These are phyloP conservation scores for Trissolcus japonicus DNA, from an alignment of 2,888 invertebrate species.

Conservation along the genomic window DNA sequence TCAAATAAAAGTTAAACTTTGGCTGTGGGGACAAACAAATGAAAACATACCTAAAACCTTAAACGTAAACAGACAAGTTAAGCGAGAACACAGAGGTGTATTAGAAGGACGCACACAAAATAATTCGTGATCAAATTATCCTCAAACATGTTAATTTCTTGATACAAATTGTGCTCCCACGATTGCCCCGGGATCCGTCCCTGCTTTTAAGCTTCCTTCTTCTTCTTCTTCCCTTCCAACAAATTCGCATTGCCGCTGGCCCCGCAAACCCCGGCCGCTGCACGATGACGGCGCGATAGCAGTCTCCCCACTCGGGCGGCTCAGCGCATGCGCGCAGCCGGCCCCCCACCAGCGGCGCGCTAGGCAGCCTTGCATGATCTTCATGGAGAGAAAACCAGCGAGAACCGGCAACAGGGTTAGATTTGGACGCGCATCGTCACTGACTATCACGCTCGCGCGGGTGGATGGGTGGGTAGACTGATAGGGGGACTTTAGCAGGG, in stretches of 20 bases:
- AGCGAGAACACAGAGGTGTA: background rate
- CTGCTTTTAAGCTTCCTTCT: slow-evolving; percentile 56
- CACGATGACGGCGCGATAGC: slow-evolving; percentile 45
- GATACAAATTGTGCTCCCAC: slow-evolving; percentile 51
- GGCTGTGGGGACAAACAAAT: no score
- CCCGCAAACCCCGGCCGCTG: slow-evolving; percentile 22
- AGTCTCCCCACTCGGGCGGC: slow-evolving; percentile 36
- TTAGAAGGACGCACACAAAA: slow-evolving; percentile 3
- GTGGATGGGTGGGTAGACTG: slow-evolving; percentile 63
- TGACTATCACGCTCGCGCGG: slow-evolving; percentile 70
- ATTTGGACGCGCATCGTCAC: slow-evolving; percentile 68
- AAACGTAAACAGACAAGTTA: background rate
- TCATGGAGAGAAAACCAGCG: slow-evolving; percentile 60
- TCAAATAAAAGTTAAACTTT: no score
- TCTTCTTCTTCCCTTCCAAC: slow-evolving; percentile 53
- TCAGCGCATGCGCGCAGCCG: slow-evolving; percentile 48
- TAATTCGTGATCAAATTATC: slow-evolving; percentile 32
- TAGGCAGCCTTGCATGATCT: slow-evolving; percentile 56
- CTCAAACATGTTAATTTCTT: slow-evolving; percentile 47
- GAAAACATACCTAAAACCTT: background rate
- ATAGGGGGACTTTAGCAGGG: slow-evolving; percentile 64
- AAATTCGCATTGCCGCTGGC: slow-evolving; percentile 12
- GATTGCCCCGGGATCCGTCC: slow-evolving; percentile 47
- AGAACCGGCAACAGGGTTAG: slow-evolving; percentile 72
- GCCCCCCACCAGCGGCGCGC: slow-evolving; percentile 28